Base-by-base conservation (phyloP, 2,888 invertebrate genomes). In the Holacanthella duospinosa region DNA sequence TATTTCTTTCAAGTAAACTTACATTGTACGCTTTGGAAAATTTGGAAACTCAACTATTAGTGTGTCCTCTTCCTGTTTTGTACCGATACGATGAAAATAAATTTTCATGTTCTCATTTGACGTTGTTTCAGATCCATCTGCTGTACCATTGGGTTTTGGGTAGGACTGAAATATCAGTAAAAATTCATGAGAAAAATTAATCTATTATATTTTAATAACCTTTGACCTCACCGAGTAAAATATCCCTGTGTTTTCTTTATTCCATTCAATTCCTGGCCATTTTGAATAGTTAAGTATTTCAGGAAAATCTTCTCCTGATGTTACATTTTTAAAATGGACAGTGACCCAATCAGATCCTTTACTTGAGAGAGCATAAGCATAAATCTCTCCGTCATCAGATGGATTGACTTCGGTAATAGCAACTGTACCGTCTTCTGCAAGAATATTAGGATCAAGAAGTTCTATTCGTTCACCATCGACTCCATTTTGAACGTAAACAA, bases 371-470 rank as follows among this genome's bases (percentile, higher is more conserved):
- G 89, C 93, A 79, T 95, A 96, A 0, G 95, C 94, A 79, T 90
- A 87, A 28, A 85, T 85, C 74, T 83, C 82, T 21, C 95, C 95
- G 80, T 96, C 88, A 74, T 95, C 89, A 1, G 93, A 91, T 79
- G 93, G 93, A 43, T 85, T 80, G 53, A 84, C 85, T 68, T 83
- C 83, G 0, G 85, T 82, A 57, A 93, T 79, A 4, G 92, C 86
- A 60, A 92, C 81, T 1, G 93, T 93, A 44, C 93, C 94, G 80
- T 99, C 96, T 19, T 86, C 85, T 0, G 95, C 93, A 59, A 96
- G 79, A 1, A 81, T 81, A 80, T 99, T 99, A 0, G 95, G 95
- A 79, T 97, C 95, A n/a, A 99, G 80, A 78, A 97, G 96, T 36
- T 93, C 85, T 64, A 81, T 81, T 12, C 88, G 84, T 75, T 92